These are phyloP conservation scores for Pterobdella sp. DNA, from an alignment of 2,888 invertebrate species.

Conservation along the genomic window DNA sequence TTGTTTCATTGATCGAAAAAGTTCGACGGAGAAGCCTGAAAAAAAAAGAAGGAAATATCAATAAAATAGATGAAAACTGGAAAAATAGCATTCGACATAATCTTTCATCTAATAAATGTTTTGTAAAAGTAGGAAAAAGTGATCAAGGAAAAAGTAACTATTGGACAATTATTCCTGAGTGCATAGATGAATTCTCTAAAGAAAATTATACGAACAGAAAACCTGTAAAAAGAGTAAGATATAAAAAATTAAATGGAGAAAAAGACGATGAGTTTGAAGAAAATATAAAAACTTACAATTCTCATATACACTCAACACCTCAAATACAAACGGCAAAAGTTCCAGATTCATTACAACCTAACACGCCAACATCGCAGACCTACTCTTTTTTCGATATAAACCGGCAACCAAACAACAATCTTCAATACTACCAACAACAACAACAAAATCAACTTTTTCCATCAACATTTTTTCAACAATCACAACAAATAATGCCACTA, in stretches of 20 bases:
- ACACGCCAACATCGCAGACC: not conserved
- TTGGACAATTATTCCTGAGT: constrained; percentile 57
- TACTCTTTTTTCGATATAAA: not conserved
- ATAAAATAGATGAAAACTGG: constrained; percentile 41
- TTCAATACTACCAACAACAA: not conserved
- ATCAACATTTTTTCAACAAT: not conserved
- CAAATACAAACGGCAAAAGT: not conserved
- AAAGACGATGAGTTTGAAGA: not conserved
- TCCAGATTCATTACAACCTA: not conserved
- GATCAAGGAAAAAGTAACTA: constrained; percentile 90
- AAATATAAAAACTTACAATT: not conserved
- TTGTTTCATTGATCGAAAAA: constrained; percentile 33
- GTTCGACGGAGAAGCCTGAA: not conserved
- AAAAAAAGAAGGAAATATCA: not conserved
- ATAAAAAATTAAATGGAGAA: not conserved
- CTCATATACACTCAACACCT: not conserved
- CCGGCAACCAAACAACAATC: not conserved
- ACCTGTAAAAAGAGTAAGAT: constrained; percentile 19
- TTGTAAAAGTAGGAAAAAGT: constrained; percentile 46
- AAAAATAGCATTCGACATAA: constrained; percentile 49
- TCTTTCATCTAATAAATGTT: constrained; percentile 48
- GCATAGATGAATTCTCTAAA: constrained; percentile 30
- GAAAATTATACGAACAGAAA: constrained; percentile 31
- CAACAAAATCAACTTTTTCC: not conserved
- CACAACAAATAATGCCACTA: not conserved